Conservation (phyloP, 2,888 invertebrate genomes). For the Drosophila fungiperda region DNA sequence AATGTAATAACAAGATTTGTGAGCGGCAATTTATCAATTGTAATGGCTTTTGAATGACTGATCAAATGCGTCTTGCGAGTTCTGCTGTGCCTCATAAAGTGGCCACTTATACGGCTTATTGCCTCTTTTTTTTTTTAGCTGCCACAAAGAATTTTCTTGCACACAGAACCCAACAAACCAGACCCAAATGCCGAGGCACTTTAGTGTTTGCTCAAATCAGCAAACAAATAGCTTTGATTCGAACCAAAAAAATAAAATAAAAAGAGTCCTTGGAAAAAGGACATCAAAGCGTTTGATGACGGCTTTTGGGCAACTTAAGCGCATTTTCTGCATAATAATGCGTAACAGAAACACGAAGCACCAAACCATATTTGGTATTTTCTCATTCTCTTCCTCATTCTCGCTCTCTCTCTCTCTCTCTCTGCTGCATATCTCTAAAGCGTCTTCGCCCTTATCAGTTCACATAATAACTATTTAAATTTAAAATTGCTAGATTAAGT, state of each 20-base stretch:
- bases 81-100: slow-evolving; percentile 47
- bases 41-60: slow-evolving; percentile 65
- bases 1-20: slow-evolving; percentile 35
- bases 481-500: neutral
- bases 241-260: neutral
- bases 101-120: slow-evolving; percentile 78
- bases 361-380: slow-evolving; percentile 41
- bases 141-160: slow-evolving; percentile 9
- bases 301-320: slow-evolving; percentile 54
- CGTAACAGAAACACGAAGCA: slow-evolving; percentile 40
- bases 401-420: neutral
- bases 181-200: slow-evolving; percentile 17
- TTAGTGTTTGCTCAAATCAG: slow-evolving; percentile 67
- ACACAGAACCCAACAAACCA: neutral
- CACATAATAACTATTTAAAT: neutral
- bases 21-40: slow-evolving; percentile 66
- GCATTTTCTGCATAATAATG: slow-evolving; percentile 73
- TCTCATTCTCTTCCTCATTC: neutral
- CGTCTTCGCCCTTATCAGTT: slow-evolving; percentile 2
- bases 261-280: slow-evolving; percentile 38
- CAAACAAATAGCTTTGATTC: slow-evolving; percentile 73
- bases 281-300: slow-evolving; percentile 66
- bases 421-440: slow-evolving; percentile 2
- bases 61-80: slow-evolving; percentile 35
- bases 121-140: slow-evolving; percentile 43